phyloP scores from a whole-genome alignment of 1,140 invertebrate species.

The Drosophila saltans region DNA sequence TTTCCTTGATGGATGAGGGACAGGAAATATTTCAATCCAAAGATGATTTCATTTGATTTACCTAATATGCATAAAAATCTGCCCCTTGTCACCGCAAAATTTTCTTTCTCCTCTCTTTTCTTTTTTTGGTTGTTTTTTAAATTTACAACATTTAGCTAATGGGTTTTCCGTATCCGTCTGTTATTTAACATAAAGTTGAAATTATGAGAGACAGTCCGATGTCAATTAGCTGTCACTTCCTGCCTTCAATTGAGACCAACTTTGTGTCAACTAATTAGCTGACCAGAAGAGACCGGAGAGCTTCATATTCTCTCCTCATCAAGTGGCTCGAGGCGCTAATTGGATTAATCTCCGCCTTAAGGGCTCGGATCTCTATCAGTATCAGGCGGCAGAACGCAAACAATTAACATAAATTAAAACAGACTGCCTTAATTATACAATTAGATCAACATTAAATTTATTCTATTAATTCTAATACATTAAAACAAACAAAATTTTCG shows the following conservation, averaged over 20 bases:
- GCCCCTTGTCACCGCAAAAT: neutral
- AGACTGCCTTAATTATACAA: conserved; percentile 52
- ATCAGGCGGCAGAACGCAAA: conserved; percentile 4
- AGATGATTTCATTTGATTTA: conserved; percentile 7
- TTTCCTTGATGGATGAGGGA: conserved; percentile 59
- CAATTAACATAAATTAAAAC: conserved; percentile 55
- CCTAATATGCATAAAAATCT: neutral
- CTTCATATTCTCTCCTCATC: conserved; percentile 20
- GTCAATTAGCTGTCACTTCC: conserved; percentile 60
- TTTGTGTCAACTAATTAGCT: conserved; percentile 42
- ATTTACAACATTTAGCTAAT: conserved; percentile 48
- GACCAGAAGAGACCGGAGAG: conserved; percentile 23
- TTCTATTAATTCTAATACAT: conserved; percentile 20
- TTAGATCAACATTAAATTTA: conserved; percentile 38
- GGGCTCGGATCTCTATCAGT: conserved; percentile 60
- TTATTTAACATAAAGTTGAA: neutral
- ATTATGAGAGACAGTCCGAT: conserved; percentile 11
- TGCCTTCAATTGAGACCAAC: conserved; percentile 22
- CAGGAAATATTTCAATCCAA: conserved; percentile 26
- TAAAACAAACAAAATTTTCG: neutral
- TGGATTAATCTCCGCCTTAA: conserved; percentile 62
- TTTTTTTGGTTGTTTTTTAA: conserved; percentile 13
- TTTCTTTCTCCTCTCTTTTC: neutral
- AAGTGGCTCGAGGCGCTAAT: conserved; percentile 57
- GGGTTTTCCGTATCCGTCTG: conserved; percentile 3